Percentiles rank a stretch among this genome's conserved stretches.
Evolutionary conservation across 2,888 invertebrate genomes (phyloP).

Genomic region (Leptothorax acervorum): DNA sequence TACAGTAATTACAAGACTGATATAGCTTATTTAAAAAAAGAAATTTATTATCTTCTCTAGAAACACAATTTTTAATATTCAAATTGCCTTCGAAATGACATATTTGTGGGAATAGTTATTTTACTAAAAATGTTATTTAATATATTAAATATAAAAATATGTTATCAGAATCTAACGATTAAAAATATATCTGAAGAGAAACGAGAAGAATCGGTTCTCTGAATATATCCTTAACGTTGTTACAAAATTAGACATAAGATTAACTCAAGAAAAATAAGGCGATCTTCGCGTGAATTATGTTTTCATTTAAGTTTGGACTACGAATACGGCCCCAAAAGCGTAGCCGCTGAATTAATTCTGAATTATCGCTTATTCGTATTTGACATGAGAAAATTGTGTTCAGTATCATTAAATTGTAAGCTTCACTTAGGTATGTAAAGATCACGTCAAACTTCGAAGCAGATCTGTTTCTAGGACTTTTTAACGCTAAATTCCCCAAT

Average conservation of each 20-base stretch:
- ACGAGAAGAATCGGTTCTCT: not conserved
- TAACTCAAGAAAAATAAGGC: not conserved
- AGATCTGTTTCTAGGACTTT: not conserved
- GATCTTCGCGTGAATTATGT: not conserved
- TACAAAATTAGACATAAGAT: not conserved
- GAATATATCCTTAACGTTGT: too few species aligned
- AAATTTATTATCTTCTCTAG: not conserved
- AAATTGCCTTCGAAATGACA: not conserved
- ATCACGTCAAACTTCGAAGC: not conserved
- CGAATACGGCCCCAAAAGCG: not conserved
- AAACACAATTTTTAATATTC: not conserved
- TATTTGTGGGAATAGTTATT: not conserved
- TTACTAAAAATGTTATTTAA: conserved; percentile 5
- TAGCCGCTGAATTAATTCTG: not conserved
- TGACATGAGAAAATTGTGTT: not conserved
- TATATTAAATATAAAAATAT: conserved; percentile 4
- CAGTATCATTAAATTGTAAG: not conserved
- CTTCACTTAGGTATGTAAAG: not conserved
- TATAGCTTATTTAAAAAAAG: not conserved
- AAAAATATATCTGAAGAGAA: not conserved
- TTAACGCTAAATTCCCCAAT: not conserved
- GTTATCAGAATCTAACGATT: not conserved
- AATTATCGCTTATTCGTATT: not conserved
- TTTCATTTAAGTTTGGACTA: conserved; percentile 15
- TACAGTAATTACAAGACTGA: conserved; percentile 9